phyloP scores from a whole-genome alignment of 2,113 vertebrate species.

The Oxyruncus cristatus region DNA sequence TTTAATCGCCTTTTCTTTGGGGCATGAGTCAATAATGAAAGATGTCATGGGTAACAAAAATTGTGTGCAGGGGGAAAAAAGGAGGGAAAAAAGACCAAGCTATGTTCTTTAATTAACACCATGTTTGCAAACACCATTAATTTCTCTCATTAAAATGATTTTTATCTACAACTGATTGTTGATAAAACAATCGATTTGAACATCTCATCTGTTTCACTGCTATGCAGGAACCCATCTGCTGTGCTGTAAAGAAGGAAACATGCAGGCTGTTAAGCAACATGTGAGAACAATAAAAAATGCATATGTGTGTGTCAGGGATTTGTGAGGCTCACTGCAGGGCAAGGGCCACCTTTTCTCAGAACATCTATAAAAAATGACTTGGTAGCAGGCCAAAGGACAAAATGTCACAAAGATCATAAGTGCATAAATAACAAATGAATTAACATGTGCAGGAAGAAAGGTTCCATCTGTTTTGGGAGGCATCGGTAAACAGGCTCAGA shows the following conservation, averaged over 20 bases:
- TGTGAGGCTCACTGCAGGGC: conserved; percentile 65
- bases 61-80: conserved; percentile 58
- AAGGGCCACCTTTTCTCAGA: conserved; percentile 70
- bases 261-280: conserved; percentile 75
- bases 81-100: conserved; percentile 59
- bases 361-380: conserved; percentile 74
- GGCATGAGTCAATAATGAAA: conserved; percentile 95
- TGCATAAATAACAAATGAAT: conserved; percentile 72
- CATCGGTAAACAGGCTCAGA: conserved; percentile 52
- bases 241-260: conserved; percentile 65
- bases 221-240: conserved; percentile 74
- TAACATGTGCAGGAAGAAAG: conserved; percentile 63
- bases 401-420: conserved; percentile 67
- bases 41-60: conserved; percentile 85
- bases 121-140: conserved; percentile 85
- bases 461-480: conserved; percentile 70
- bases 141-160: conserved; percentile 82
- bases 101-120: conserved; percentile 84
- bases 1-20: conserved; percentile 91
- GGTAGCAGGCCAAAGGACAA: conserved; percentile 65
- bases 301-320: conserved; percentile 63
- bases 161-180: conserved; percentile 83
- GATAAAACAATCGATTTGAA: conserved; percentile 83
- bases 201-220: conserved; percentile 74
- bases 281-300: conserved; percentile 78